Conservation (phyloP, 2,797 vertebrate genomes). For the Gymnoscopelus braueri region DNA sequence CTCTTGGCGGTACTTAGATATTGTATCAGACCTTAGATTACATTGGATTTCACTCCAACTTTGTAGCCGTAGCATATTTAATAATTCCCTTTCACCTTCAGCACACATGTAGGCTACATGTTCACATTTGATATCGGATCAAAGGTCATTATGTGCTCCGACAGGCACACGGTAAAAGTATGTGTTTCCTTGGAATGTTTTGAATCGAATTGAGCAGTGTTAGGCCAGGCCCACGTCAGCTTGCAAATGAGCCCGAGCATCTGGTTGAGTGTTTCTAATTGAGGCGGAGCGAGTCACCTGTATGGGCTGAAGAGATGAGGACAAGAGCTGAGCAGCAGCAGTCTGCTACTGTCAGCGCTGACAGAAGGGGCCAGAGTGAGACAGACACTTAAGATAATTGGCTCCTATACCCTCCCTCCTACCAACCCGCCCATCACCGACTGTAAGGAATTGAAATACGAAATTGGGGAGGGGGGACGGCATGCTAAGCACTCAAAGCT, state of each 20-base stretch:
- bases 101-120: not conserved
- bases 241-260: slow-evolving; percentile 18
- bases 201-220: slow-evolving; percentile 11
- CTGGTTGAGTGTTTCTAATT: slow-evolving; percentile 44
- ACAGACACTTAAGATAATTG: slow-evolving; percentile 79
- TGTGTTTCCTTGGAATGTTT: not conserved
- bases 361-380: slow-evolving; percentile 57
- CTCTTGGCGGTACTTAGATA: not conserved
- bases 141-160: slow-evolving; percentile 8
- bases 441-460: slow-evolving; percentile 77
- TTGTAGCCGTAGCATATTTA: too few relatives aligned
- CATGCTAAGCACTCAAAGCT: slow-evolving; percentile 74
- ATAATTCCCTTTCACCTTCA: not conserved
- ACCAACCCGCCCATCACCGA: slow-evolving; percentile 59
- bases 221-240: not conserved
- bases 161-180: not conserved
- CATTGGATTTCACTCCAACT: not conserved
- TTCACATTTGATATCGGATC: not conserved
- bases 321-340: not conserved
- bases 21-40: not conserved
- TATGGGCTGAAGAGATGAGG: slow-evolving; percentile 6
- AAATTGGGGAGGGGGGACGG: slow-evolving; percentile 72
- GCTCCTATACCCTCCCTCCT: slow-evolving; percentile 63
- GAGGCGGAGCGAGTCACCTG: slow-evolving; percentile 42
- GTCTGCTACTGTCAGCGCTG: slow-evolving; percentile 57